These are phyloP conservation scores for Eriosoma lanigerum DNA, from an alignment of 1,140 invertebrate species.

Conservation along the genomic window DNA sequence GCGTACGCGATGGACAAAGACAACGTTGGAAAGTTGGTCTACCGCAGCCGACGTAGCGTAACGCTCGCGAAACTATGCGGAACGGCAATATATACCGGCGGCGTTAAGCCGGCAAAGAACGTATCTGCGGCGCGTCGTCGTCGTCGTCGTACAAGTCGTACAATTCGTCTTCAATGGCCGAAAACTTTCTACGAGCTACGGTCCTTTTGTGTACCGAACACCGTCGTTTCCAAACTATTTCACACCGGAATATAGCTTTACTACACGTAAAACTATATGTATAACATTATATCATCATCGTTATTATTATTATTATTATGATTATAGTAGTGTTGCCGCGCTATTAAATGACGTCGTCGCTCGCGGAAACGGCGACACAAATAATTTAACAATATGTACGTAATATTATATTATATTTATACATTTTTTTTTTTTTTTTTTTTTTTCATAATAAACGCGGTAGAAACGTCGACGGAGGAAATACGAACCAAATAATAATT, in stretches of 20 bases:
- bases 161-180: constrained; percentile 1
- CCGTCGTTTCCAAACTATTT: constrained; percentile 20
- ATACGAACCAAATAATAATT: neutral
- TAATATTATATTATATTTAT: too few species aligned
- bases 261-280: neutral
- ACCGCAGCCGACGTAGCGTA: constrained; percentile 1
- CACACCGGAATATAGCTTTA: constrained; percentile 12
- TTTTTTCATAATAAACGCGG: neutral
- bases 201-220: neutral
- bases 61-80: constrained; percentile 18
- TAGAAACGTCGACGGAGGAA: neutral
- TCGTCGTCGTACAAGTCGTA: neutral
- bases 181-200: neutral
- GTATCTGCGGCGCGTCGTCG: neutral
- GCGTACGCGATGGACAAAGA: neutral
- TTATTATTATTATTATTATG: too few species aligned
- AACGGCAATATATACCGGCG: neutral
- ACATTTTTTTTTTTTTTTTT: too few species aligned
- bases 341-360: neutral
- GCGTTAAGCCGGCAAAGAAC: neutral
- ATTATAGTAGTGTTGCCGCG: neutral
- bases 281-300: too few species aligned
- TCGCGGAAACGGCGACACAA: neutral
- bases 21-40: neutral
- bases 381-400: too few species aligned